A percentile compares a stretch with the other conserved stretches of the same genome.
phyloP scores from a whole-genome alignment of 2,888 invertebrate species.

The Sepioteuthis lessoniana region DNA sequence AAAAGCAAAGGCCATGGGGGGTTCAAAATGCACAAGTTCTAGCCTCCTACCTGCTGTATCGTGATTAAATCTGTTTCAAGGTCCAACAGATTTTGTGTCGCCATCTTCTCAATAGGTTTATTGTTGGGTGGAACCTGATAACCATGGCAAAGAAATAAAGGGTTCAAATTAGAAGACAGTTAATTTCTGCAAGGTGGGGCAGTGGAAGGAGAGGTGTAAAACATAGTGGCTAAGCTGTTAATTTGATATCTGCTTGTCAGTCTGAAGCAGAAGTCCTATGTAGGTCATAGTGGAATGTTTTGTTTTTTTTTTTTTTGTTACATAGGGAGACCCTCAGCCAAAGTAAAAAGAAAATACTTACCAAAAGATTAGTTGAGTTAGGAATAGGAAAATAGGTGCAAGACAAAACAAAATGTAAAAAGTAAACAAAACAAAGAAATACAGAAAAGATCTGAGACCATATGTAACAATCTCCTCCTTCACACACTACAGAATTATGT shows the following conservation, averaged over 20 bases:
- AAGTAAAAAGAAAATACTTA: not conserved
- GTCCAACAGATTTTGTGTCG: slow-evolving; percentile 61
- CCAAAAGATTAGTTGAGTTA: not conserved
- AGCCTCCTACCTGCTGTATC: slow-evolving; percentile 60
- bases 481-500: too few species aligned
- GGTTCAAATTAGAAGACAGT: not conserved
- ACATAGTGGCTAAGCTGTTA: not conserved
- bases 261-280: not conserved
- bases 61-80: slow-evolving; percentile 66
- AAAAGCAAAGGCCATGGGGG: not conserved
- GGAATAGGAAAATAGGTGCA: not conserved
- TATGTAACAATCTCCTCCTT: not conserved
- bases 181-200: not conserved
- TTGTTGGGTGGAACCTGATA: slow-evolving; percentile 62
- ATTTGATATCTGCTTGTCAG: not conserved
- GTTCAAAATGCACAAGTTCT: not conserved
- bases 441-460: not conserved
- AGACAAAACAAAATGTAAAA: not conserved
- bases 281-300: not conserved
- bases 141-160: slow-evolving; percentile 37
- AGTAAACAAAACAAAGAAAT: not conserved
- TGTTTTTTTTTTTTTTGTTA: not conserved
- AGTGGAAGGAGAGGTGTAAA: not conserved
- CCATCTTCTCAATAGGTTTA: slow-evolving; percentile 55
- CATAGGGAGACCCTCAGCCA: not conserved